Conservation (phyloP, 2,888 invertebrate genomes). For the Bhutanitis thaidina region DNA sequence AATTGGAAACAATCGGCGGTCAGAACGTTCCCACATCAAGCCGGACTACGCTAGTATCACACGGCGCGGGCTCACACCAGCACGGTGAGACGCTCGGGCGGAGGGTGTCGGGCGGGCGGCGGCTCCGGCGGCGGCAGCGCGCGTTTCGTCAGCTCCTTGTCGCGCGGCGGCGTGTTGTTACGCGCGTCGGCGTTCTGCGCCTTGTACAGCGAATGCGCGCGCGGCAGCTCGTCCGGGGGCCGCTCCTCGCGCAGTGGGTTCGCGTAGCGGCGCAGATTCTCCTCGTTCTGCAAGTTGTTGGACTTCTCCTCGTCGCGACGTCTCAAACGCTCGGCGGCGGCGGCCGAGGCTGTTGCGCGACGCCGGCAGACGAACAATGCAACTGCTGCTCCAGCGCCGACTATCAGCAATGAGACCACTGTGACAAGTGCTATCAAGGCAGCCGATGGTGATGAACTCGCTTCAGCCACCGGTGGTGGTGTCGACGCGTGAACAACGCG, state of each 20-base stretch:
- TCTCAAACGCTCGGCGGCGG: constrained; percentile 80
- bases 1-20: background rate
- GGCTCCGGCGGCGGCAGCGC: constrained; percentile 73
- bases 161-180: constrained; percentile 86
- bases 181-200: constrained; percentile 91
- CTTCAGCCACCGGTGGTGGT: constrained; percentile 63
- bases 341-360: constrained; percentile 43
- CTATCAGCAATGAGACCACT: constrained; percentile 30
- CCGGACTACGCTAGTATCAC: constrained; percentile 44
- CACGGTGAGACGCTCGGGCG: constrained; percentile 69
- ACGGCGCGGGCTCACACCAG: constrained; percentile 49
- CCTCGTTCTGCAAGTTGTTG: constrained; percentile 94
- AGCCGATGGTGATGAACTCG: constrained; percentile 85
- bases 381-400: constrained; percentile 49
- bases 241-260: constrained; percentile 85
- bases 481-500: constrained; percentile 43
- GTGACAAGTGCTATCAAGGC: constrained; percentile 36
- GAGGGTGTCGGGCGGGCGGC: constrained; percentile 46
- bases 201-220: constrained; percentile 87
- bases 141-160: constrained; percentile 89
- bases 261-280: constrained; percentile 90
- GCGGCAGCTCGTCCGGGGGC: constrained; percentile 74
- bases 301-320: constrained; percentile 92
- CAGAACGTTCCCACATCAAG: constrained; percentile 12
- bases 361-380: constrained; percentile 33